Evolutionary conservation across 2,113 vertebrate genomes (phyloP).

Genomic region (Sardina pilchardus): DNA sequence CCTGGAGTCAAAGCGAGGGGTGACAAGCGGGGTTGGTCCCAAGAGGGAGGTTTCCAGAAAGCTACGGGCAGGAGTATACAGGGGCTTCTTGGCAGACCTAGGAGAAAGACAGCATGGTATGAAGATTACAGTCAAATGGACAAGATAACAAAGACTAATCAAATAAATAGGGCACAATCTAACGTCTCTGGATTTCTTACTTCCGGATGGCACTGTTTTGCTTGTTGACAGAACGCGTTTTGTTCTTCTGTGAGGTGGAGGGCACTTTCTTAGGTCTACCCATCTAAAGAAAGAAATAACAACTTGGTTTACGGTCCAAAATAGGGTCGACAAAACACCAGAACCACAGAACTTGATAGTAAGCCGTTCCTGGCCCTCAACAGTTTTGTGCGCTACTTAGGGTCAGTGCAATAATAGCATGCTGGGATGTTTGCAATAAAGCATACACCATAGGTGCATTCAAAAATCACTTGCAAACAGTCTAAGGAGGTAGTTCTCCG

Average conservation of each 20-base stretch:
- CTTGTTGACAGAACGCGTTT: slow-evolving; percentile 59
- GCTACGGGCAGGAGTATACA: slow-evolving; percentile 68
- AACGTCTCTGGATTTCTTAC: slow-evolving; percentile 44
- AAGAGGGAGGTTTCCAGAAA: slow-evolving; percentile 68
- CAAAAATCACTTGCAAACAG: too few species aligned
- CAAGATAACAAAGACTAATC: too few species aligned
- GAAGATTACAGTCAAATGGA: background rate
- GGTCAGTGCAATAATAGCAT: too few species aligned
- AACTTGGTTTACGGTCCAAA: background rate
- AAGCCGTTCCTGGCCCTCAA: too few species aligned
- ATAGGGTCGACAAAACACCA: background rate
- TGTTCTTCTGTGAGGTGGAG: slow-evolving; percentile 64
- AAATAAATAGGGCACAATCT: background rate
- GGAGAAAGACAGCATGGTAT: background rate
- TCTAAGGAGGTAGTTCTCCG: too few species aligned
- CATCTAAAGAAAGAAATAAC: slow-evolving; percentile 11
- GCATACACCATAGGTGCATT: too few species aligned
- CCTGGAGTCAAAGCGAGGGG: slow-evolving; percentile 76
- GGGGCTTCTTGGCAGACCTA: slow-evolving; percentile 66
- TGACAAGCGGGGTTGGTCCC: slow-evolving; percentile 71
- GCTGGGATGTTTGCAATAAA: too few species aligned
- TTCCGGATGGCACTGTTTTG: slow-evolving; percentile 59
- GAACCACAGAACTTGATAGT: too few species aligned
- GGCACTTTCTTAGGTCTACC: slow-evolving; percentile 64
- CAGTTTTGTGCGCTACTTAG: too few species aligned